Evolutionary conservation across 2,888 invertebrate genomes (phyloP), one percentile per base, ranked within the genome.

Genomic region (Oscheius onirici): DNA sequence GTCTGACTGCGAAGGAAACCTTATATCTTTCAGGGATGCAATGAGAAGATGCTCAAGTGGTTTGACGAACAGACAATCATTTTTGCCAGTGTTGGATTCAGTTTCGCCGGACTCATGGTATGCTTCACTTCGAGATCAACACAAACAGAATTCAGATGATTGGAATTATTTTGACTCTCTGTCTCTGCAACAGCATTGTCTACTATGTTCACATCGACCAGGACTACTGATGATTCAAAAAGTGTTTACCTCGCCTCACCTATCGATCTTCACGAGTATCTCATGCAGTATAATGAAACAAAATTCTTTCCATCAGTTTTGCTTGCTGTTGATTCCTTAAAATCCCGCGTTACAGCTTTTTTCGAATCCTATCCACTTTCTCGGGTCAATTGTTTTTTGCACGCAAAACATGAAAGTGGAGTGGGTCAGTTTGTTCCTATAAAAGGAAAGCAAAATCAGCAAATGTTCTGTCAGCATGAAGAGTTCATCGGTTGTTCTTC

Each of bases 11-110:
- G 63, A 34, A 6, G 3, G 28, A 20, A 46, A 20, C 11, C 20
- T 46, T 20, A n/a, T 46, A 5, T 22, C 22, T 75, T 82, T 69
- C 66, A 83, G 84, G 84, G 84, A 34, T 84, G 84, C 58, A 75
- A 80, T 52, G 81, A 78, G 8, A 76, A 77, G 61, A 76, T 84
- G 40, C 79, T 79, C 54, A 69, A 76, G 11, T 83, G 83, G 83
- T 81, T 84, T 69, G 77, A 81, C 34, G 79, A 82, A 40, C 82
- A 82, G 55, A 78, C 79, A 15, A 73, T 76, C 55, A 84, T 84
- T 28, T 83, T 84, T 58, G 78, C 77, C 8, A 78, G 69, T 13
- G 75, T 84, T 24, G 84, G 84, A 2, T 79, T 80, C 41, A 72
- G 76, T 40, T 82, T 81, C 43, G 81, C 84, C 0, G 61, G 76